Evolutionary conservation across 1,140 invertebrate genomes (phyloP).

Genomic region (Hermetia illucens): DNA sequence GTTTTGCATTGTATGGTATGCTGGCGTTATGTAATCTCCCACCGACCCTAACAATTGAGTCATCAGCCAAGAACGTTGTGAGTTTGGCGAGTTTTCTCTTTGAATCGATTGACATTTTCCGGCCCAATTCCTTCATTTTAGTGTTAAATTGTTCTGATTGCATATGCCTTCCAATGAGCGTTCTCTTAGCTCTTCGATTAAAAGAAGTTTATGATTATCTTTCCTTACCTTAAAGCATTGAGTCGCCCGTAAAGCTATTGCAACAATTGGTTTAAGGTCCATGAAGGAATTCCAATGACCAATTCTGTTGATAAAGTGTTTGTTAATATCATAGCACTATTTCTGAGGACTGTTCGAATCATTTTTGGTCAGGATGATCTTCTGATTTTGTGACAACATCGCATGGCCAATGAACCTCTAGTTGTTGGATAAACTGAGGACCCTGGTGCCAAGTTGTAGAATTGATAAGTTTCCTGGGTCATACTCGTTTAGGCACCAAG

Average conservation of each 20-base stretch:
- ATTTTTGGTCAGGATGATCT: not conserved
- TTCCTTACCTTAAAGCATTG: not conserved
- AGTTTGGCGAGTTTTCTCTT: constrained; percentile 5
- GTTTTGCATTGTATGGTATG: constrained; percentile 4
- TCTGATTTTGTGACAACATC: not conserved
- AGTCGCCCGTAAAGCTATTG: not conserved
- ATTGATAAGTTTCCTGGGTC: not conserved
- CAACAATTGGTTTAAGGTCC: not conserved
- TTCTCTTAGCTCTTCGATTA: not conserved
- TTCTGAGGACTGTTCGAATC: too few species aligned
- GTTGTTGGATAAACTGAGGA: not conserved
- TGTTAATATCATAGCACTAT: too few species aligned
- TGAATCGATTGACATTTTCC: not conserved
- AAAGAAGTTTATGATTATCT: not conserved
- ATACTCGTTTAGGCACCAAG: constrained; percentile 8
- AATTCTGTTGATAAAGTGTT: not conserved
- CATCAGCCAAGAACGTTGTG: constrained; percentile 8
- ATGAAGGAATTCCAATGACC: not conserved
- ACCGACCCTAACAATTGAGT: constrained; percentile 12
- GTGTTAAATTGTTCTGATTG: not conserved
- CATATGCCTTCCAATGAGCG: not conserved
- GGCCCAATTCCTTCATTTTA: not conserved
- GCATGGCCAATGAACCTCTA: not conserved
- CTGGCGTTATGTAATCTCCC: constrained; percentile 8
- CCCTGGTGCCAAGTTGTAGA: not conserved